These are phyloP conservation scores for Sarcoramphus papa DNA, from an alignment of 2,797 vertebrate species.

Conservation along the genomic window DNA sequence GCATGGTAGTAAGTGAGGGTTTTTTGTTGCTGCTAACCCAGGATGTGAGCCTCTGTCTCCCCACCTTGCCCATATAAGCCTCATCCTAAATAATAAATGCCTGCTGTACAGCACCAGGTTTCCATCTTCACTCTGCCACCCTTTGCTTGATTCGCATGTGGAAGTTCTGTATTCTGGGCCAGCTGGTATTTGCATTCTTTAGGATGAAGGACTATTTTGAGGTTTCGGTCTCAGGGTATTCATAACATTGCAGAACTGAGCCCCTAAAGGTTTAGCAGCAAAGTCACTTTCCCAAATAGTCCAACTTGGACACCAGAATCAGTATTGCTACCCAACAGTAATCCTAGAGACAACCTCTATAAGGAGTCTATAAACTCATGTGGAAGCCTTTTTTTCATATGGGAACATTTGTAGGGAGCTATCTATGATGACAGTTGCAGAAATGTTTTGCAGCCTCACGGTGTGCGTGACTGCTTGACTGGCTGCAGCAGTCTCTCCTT, in stretches of 20 bases:
- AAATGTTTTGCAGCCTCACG: background rate
- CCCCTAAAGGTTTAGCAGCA: background rate
- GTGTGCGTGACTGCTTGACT: background rate
- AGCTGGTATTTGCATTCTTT: background rate
- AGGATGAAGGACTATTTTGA: background rate
- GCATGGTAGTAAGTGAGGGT: background rate
- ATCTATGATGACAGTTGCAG: background rate
- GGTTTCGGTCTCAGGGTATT: rapidly evolving
- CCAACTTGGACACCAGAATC: background rate
- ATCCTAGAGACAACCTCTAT: background rate
- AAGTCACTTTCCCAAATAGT: background rate
- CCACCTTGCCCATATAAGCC: background rate
- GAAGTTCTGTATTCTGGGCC: background rate
- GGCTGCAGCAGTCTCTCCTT: too few species aligned
- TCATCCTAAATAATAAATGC: background rate
- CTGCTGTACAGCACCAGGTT: background rate
- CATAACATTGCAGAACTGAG: rapidly evolving
- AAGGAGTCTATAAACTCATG: background rate
- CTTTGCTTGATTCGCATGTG: rapidly evolving
- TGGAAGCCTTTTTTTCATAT: background rate
- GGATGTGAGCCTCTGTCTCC: background rate
- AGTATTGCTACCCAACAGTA: rapidly evolving
- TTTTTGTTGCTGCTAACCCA: background rate
- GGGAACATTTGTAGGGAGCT: background rate
- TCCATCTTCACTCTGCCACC: background rate